Conservation (phyloP, 1,140 invertebrate genomes). For the Rhysida immarginata region DNA sequence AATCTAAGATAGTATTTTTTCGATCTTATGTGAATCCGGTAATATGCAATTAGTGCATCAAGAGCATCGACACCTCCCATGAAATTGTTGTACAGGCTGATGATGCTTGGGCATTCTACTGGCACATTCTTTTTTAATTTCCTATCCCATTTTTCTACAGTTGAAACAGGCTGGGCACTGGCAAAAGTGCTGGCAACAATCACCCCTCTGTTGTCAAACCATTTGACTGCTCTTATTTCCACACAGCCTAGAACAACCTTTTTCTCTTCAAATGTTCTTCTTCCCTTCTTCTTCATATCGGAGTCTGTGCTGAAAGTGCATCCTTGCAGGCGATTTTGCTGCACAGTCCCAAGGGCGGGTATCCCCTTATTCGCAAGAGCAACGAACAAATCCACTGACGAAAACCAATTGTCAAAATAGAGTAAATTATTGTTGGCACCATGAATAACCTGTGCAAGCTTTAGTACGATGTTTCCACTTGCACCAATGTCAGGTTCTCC, state of each 20-base stretch:
- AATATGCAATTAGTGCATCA: conserved; percentile 27
- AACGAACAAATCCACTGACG: conserved; percentile 12
- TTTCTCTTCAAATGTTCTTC: background rate
- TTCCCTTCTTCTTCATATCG: background rate
- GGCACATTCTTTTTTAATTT: too few relatives aligned
- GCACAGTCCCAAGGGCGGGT: conserved; percentile 13
- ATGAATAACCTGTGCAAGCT: conserved; percentile 12
- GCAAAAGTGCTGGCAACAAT: background rate
- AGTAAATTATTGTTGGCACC: conserved; percentile 13
- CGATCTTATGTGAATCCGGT: conserved; percentile 26
- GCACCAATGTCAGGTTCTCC: conserved; percentile 14
- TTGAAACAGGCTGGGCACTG: background rate
- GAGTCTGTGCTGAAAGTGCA: background rate
- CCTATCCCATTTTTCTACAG: background rate
- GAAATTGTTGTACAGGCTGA: conserved; percentile 33
- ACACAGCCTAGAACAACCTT: background rate
- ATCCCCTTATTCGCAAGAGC: conserved; percentile 10
- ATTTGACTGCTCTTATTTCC: background rate
- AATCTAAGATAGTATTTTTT: conserved; percentile 31
- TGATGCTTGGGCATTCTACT: conserved; percentile 29
- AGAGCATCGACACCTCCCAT: conserved; percentile 33
- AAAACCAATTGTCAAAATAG: conserved; percentile 20
- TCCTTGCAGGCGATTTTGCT: background rate
- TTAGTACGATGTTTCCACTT: conserved; percentile 15
- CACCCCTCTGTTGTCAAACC: background rate